Evolutionary conservation across 2,888 invertebrate species (phyloP).

Genomic region (Cerceris rybyensis): DNA sequence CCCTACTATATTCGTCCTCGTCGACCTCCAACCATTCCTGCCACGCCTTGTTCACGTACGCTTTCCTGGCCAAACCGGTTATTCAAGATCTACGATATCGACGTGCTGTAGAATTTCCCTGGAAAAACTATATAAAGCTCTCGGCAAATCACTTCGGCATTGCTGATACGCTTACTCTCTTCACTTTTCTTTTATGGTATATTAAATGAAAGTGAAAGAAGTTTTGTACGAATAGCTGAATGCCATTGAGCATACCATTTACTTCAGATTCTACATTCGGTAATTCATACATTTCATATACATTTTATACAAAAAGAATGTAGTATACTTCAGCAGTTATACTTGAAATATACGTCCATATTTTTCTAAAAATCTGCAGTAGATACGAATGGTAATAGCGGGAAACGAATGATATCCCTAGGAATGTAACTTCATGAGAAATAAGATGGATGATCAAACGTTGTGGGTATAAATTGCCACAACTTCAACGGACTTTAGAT

Average conservation of each 20-base stretch:
- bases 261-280: too few relatives aligned
- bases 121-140: conserved; percentile 15
- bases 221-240: too few relatives aligned
- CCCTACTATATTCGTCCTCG: conserved; percentile 72
- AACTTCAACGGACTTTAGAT: conserved; percentile 37
- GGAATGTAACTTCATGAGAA: neutral
- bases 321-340: too few relatives aligned
- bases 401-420: neutral
- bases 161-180: neutral
- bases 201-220: neutral
- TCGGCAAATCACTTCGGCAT: neutral
- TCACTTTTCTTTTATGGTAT: neutral
- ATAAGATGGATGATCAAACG: conserved; percentile 23
- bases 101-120: conserved; percentile 21
- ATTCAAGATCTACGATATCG: conserved; percentile 33
- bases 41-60: conserved; percentile 63
- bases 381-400: neutral
- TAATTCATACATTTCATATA: too few relatives aligned
- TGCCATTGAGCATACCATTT: too few relatives aligned
- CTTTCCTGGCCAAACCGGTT: conserved; percentile 58
- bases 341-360: too few relatives aligned
- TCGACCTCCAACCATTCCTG: conserved; percentile 70
- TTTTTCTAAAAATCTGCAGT: too few relatives aligned
- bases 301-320: too few relatives aligned
- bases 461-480: conserved; percentile 43